These are phyloP conservation scores for Pogonocichla stellata DNA, from an alignment of 2,113 vertebrate genomes.

Conservation along the genomic window DNA sequence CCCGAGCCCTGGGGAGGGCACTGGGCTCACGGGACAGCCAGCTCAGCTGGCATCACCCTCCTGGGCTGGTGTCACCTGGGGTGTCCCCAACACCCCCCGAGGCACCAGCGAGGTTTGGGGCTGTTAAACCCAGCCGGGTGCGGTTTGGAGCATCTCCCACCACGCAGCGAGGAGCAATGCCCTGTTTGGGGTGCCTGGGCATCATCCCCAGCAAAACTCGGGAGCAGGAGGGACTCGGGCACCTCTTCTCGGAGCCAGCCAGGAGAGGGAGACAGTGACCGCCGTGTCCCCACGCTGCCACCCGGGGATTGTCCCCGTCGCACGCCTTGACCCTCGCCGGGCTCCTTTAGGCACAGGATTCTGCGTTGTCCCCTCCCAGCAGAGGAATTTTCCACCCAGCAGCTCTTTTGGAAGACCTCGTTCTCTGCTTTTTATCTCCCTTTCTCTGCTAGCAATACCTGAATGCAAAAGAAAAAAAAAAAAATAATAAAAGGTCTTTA, in stretches of 20 bases:
- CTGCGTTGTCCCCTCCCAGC: neutral
- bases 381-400: neutral
- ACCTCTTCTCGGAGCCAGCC: conserved; percentile 25
- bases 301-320: rapidly evolving
- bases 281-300: neutral
- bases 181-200: rapidly evolving
- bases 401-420: neutral
- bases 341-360: rapidly evolving
- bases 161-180: rapidly evolving
- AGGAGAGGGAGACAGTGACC: conserved; percentile 64
- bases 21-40: rapidly evolving
- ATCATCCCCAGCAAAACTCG: rapidly evolving
- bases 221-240: neutral
- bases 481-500: neutral
- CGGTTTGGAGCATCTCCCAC: neutral
- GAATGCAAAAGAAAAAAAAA: neutral
- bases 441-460: neutral
- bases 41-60: neutral
- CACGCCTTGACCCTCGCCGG: neutral
- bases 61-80: neutral
- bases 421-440: neutral
- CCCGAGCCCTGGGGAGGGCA: too few relatives aligned
- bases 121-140: rapidly evolving
- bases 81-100: neutral
- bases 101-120: neutral